Evolutionary conservation across 2,113 vertebrate species (phyloP).

Genomic region (Sarotherodon lohbergeri): DNA sequence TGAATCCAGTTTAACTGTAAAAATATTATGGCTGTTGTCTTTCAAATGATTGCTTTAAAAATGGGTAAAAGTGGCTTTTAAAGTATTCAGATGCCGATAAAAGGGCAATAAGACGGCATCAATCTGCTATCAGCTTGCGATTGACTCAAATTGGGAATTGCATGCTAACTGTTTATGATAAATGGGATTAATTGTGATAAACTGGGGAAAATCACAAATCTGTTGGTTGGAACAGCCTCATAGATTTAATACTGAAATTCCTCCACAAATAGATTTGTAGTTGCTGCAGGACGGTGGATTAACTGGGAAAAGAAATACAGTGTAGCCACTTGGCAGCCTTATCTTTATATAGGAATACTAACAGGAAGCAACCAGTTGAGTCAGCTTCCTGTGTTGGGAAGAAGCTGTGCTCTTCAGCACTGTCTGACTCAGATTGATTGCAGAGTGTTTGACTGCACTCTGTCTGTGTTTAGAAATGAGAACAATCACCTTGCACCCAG

Average conservation of each 20-base stretch:
- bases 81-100: neutral
- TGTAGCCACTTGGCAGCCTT: neutral
- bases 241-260: neutral
- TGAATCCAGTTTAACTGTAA: conserved; percentile 41
- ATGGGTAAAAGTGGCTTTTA: neutral
- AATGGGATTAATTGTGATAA: neutral
- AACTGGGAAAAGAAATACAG: neutral
- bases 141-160: neutral
- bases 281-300: neutral
- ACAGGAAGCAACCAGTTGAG: neutral
- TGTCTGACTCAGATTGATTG: neutral
- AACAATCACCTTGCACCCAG: neutral
- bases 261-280: neutral
- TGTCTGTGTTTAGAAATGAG: neutral
- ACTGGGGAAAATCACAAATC: neutral
- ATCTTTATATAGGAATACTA: neutral
- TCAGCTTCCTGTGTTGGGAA: neutral
- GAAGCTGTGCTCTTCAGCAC: neutral
- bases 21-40: neutral
- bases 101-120: neutral
- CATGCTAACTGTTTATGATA: neutral
- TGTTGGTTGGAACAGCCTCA: neutral
- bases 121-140: neutral
- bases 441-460: neutral
- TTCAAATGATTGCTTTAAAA: neutral